These are phyloP conservation scores for Nematolebias whitei DNA, from an alignment of 2,113 vertebrate species.

Conservation along the genomic window DNA sequence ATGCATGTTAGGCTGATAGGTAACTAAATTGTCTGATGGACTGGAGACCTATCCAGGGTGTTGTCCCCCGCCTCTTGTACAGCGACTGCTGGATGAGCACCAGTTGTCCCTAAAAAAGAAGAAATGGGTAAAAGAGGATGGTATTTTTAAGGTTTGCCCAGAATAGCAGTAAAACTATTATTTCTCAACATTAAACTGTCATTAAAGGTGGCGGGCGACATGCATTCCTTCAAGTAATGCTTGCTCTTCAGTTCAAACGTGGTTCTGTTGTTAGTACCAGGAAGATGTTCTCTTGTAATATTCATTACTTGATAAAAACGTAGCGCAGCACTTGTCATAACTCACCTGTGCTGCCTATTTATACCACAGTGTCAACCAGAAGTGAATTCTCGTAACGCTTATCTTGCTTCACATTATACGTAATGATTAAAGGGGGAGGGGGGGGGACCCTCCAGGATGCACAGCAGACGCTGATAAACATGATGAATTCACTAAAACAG, in stretches of 20 bases:
- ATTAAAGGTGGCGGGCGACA: slow-evolving; percentile 13
- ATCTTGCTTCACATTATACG: slow-evolving; percentile 47
- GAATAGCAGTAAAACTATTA: no score
- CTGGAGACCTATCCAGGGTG: no score
- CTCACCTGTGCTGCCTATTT: slow-evolving; percentile 43
- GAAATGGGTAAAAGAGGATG: no score
- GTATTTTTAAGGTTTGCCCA: no score
- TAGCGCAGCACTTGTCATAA: slow-evolving; percentile 30
- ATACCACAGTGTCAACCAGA: slow-evolving; percentile 34
- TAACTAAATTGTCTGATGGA: no score
- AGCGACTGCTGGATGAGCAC: no score
- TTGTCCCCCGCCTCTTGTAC: no score
- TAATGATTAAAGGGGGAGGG: slow-evolving; percentile 37
- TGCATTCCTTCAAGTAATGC: slow-evolving; percentile 20
- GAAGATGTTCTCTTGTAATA: slow-evolving; percentile 16
- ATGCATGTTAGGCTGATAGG: no score
- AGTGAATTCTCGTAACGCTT: slow-evolving; percentile 54
- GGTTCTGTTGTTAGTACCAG: no score
- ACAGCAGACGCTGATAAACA: slow-evolving; percentile 52
- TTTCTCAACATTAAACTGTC: no score
- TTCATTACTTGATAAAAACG: slow-evolving; percentile 47
- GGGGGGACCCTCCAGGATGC: slow-evolving; percentile 26
- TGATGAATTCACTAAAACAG: slow-evolving; percentile 47
- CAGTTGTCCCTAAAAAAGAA: no score
- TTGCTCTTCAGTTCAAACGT: not conserved